Evolutionary conservation across 2,888 invertebrate species (phyloP), one percentile per base, ranked within the genome.

Genomic region (Arenicola marina): DNA sequence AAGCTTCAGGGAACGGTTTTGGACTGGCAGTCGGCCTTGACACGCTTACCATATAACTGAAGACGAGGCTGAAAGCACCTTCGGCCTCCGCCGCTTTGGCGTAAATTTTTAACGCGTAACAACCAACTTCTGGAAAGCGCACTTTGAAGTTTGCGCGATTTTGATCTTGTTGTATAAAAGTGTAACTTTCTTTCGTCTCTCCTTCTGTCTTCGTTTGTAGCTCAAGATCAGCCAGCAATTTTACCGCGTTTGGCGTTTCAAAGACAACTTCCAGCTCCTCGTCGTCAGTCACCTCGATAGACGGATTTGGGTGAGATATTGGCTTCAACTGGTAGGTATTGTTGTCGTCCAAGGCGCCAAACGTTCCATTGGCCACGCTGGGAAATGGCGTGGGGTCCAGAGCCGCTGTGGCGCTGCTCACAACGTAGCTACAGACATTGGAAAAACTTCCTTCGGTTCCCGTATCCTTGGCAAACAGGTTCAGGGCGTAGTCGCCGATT

Each of bases 401-500:
- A 18, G 56, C 56, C 2, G 38, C 21, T 18, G 24, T 1, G 21
- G 33, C 43, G 11, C 34, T 21, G 11, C 24, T 38, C n/a, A 56
- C 21, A 2, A 56, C 24, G 26, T 56, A 56, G 26, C 38, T 56
- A 21, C 48, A 48, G 7, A 21, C 48, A n/a, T 34, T 24, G 1
- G 43, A 0, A 15, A 34, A 56, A n/a, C 38, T 34, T 3, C 43
- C 28, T 26, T 56, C 43, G 2, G 1, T 29, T 1, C 29, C 28
- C 24, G 24, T 15, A 2, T 43, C 43, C 29, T 56, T 56, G 1
- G 34, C 29, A 3, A 56, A 43, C 21, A 56, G 1, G 26, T 56
- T 56, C 56, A 56, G n/a, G 56, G 56, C 56, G 21, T 56, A 56
- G 4, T 56, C 28, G 15, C 56, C 56, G 15, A 24, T 43, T 32